Conservation (phyloP, 2,888 invertebrate species). For the Mongoloraphidia duomilia region DNA sequence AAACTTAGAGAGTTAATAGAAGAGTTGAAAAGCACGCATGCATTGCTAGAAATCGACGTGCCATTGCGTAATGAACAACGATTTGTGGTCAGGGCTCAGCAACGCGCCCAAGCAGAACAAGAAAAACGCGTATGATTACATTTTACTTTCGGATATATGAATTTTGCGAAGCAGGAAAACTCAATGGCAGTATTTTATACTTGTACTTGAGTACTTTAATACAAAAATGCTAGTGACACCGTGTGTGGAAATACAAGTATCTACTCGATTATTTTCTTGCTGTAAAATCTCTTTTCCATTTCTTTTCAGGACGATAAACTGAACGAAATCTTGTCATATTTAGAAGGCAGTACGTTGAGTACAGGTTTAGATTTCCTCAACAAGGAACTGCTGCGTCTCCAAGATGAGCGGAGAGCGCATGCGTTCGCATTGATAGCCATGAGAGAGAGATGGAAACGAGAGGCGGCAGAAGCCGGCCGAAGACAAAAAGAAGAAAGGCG, state of each 20-base stretch:
- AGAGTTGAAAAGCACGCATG: slow-evolving; percentile 53
- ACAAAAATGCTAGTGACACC: not conserved
- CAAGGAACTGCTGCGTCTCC: slow-evolving; percentile 60
- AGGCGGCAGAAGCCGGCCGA: slow-evolving; percentile 67
- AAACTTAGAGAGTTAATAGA: slow-evolving; percentile 54
- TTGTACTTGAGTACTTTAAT: not conserved
- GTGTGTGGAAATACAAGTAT: no score
- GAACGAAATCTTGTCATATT: slow-evolving; percentile 45
- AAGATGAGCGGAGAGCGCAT: slow-evolving; percentile 65
- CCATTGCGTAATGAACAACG: slow-evolving; percentile 20
- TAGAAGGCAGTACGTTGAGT: slow-evolving; percentile 59
- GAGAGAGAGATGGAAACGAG: slow-evolving; percentile 56
- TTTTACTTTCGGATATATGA: not conserved
- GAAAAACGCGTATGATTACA: slow-evolving; percentile 10
- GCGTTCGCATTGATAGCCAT: slow-evolving; percentile 67
- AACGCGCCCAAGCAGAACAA: slow-evolving; percentile 21
- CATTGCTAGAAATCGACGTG: slow-evolving; percentile 42
- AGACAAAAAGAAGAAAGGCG: slow-evolving; percentile 61
- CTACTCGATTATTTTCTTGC: no score
- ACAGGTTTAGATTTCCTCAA: slow-evolving; percentile 59
- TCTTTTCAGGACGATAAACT: slow-evolving; percentile 35
- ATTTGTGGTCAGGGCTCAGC: slow-evolving; percentile 22
- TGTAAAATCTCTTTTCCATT: no score
- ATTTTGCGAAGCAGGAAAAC: no score
- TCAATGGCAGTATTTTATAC: no score